Conservation (phyloP, 2,888 invertebrate genomes). For the Chrysomela aeneicollis region DNA sequence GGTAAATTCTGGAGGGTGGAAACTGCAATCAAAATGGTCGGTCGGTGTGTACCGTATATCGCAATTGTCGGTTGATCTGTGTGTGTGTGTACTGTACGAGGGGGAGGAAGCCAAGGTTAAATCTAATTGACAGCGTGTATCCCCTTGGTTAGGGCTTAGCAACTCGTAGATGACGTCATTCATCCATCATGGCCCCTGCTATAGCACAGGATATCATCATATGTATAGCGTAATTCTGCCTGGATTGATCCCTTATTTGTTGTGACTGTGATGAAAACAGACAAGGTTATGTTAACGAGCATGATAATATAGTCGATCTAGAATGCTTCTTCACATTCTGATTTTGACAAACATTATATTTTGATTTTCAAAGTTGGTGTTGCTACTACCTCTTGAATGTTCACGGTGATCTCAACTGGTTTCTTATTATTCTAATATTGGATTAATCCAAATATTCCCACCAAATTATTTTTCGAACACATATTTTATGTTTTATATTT, state of each 20-base stretch:
- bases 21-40: conserved; percentile 37
- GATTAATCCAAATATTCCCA: not conserved
- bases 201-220: conserved; percentile 21
- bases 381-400: too few species aligned
- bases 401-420: too few species aligned
- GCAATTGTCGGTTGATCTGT: conserved; percentile 23
- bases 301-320: too few species aligned
- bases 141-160: conserved; percentile 51
- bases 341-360: too few species aligned
- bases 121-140: conserved; percentile 54
- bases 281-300: too few species aligned
- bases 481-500: not conserved
- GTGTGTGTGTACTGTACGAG: not conserved
- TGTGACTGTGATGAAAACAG: too few species aligned
- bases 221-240: not conserved
- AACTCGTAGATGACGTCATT: conserved; percentile 35
- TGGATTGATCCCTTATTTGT: not conserved
- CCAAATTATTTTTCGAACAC: not conserved
- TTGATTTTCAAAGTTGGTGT: too few species aligned
- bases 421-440: not conserved
- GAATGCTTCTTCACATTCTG: too few species aligned
- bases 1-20: conserved; percentile 31
- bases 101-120: conserved; percentile 40
- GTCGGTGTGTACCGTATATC: conserved; percentile 16
- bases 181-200: conserved; percentile 36